Conservation (phyloP, 2,888 invertebrate species). For the Drosophila affinis region DNA sequence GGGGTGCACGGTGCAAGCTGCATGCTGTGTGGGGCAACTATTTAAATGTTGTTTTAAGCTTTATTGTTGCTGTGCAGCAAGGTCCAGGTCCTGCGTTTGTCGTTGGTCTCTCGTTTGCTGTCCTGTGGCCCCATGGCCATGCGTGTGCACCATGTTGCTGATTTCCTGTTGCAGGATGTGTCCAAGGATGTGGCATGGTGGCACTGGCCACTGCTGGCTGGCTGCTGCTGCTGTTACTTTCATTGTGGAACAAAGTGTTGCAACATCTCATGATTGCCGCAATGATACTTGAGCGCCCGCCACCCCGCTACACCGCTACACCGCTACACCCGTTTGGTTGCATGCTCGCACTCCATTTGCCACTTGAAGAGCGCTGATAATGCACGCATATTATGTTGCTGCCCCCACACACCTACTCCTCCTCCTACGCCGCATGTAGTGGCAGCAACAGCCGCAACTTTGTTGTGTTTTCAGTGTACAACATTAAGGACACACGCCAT, state of each 20-base stretch:
- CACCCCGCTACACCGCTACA: slow-evolving; percentile 8
- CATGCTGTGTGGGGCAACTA: slow-evolving; percentile 45
- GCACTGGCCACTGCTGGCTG: slow-evolving; percentile 1
- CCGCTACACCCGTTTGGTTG: slow-evolving; percentile 13
- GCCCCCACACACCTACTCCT: slow-evolving; percentile 4
- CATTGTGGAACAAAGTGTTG: slow-evolving; percentile 37
- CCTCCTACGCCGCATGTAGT: not conserved
- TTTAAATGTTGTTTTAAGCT: slow-evolving; percentile 64
- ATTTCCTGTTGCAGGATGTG: slow-evolving; percentile 73
- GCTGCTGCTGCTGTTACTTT: slow-evolving; percentile 38
- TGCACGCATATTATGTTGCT: slow-evolving; percentile 58
- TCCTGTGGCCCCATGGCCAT: slow-evolving; percentile 5
- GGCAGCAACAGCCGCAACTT: slow-evolving; percentile 41
- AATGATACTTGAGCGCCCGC: slow-evolving; percentile 59
- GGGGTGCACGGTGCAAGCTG: slow-evolving; percentile 2
- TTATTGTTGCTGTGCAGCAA: slow-evolving; percentile 35
- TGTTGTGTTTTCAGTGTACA: slow-evolving; percentile 43
- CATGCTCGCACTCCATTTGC: slow-evolving; percentile 62
- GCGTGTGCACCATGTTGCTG: slow-evolving; percentile 47
- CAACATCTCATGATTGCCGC: slow-evolving; percentile 47
- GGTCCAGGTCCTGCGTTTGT: slow-evolving; percentile 25
- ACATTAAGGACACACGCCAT: slow-evolving; percentile 66
- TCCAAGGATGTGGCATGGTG: slow-evolving; percentile 56
- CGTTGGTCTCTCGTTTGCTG: slow-evolving; percentile 22
- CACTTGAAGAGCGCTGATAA: slow-evolving; percentile 65